phyloP scores from a whole-genome alignment of 1,140 invertebrate genomes.

The Aleiodes sp. region DNA sequence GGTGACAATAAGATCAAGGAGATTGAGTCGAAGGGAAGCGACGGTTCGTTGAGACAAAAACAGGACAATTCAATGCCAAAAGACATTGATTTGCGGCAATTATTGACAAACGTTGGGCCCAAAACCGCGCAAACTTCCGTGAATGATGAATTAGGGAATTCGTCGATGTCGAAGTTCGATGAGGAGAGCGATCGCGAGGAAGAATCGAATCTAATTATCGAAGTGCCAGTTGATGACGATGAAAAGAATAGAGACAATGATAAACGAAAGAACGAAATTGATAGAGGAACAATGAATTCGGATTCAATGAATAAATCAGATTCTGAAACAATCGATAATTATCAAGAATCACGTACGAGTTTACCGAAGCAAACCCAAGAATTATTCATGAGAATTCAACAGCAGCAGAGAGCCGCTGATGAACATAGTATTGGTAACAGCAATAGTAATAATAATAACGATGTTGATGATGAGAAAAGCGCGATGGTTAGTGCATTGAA shows the following conservation, averaged over 20 bases:
- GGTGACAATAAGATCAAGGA: conserved; percentile 57
- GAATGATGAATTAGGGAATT: conserved; percentile 55
- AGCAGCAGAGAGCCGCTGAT: conserved; percentile 71
- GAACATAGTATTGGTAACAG: conserved; percentile 58
- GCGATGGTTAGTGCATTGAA: conserved; percentile 66
- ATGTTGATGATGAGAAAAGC: conserved; percentile 67
- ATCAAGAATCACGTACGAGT: conserved; percentile 62
- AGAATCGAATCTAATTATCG: conserved; percentile 58
- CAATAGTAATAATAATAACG: no score
- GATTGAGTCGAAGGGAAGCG: conserved; percentile 57
- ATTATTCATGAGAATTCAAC: conserved; percentile 74
- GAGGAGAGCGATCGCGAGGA: conserved; percentile 63
- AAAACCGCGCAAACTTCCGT: conserved; percentile 49
- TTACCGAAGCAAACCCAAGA: conserved; percentile 76
- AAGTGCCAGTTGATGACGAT: conserved; percentile 59
- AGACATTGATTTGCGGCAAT: conserved; percentile 57
- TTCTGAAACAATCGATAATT: neutral
- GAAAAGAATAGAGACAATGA: conserved; percentile 50
- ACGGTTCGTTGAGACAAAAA: conserved; percentile 49
- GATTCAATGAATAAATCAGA: neutral
- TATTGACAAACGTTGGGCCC: conserved; percentile 44
- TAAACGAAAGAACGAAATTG: conserved; percentile 39
- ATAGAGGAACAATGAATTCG: conserved; percentile 35
- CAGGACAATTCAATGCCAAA: conserved; percentile 33
- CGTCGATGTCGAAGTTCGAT: conserved; percentile 56